A percentile compares a stretch with the other conserved stretches of the same genome.
phyloP scores from a whole-genome alignment of 2,113 vertebrate species.

The Lampris incognitus region DNA sequence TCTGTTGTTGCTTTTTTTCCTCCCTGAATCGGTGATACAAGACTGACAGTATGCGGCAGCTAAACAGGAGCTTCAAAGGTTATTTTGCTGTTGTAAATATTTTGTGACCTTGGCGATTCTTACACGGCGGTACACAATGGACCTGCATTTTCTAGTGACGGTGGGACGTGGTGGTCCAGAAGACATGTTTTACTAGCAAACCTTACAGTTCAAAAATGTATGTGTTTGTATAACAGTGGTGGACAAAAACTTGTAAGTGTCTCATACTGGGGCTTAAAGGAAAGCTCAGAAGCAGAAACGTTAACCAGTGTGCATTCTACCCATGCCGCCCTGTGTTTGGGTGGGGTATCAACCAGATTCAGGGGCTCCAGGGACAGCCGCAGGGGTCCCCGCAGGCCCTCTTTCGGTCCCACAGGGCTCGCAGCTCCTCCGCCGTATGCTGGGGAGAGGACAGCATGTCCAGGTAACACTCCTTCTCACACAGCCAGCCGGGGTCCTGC shows the following conservation, averaged over 20 bases:
- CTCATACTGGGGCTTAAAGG: conserved; percentile 27
- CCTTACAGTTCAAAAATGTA: conserved; percentile 15
- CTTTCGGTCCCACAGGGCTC: conserved; percentile 87
- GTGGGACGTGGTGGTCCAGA: conserved; percentile 6
- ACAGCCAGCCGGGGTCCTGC: conserved; percentile 94
- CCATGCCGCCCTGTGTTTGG: conserved; percentile 32
- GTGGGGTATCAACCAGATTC: conserved; percentile 13
- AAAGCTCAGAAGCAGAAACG: conserved; percentile 22
- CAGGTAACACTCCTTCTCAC: conserved; percentile 91
- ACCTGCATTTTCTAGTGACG: conserved; percentile 11
- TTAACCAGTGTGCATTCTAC: conserved; percentile 43
- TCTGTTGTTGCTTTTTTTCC: too few species aligned
- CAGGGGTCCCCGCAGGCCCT: conserved; percentile 91
- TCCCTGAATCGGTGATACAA: conserved; percentile 23
- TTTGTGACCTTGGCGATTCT: conserved; percentile 20
- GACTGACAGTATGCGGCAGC: conserved; percentile 31
- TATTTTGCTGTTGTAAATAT: conserved; percentile 34
- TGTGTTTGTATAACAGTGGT: background rate
- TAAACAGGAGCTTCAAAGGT: conserved; percentile 19
- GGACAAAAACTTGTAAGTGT: background rate
- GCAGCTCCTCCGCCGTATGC: conserved; percentile 88
- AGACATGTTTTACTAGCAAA: conserved; percentile 21
- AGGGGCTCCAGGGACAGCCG: conserved; percentile 81
- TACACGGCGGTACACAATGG: conserved; percentile 5
- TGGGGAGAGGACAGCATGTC: conserved; percentile 97